phyloP scores from a whole-genome alignment of 2,888 invertebrate species.

The Elmis aenea region DNA sequence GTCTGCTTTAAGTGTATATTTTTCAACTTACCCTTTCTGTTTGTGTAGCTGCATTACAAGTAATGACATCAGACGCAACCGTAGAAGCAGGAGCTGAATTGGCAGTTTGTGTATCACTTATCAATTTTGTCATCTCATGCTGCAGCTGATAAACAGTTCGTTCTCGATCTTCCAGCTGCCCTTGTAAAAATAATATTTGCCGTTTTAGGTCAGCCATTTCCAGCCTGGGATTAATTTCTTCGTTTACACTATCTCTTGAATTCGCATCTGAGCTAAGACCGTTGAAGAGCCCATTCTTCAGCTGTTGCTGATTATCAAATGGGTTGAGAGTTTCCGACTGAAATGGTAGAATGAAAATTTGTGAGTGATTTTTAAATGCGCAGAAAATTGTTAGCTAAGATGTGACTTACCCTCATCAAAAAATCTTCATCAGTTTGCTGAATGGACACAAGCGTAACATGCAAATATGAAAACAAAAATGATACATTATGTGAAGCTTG shows the following conservation, averaged over 20 bases:
- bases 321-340: slow-evolving; percentile 87
- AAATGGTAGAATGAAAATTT: too few species aligned
- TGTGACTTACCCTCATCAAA: slow-evolving; percentile 66
- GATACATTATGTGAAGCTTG: too few species aligned
- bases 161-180: slow-evolving; percentile 84
- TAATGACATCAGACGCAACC: slow-evolving; percentile 50
- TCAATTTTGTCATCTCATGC: slow-evolving; percentile 60
- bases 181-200: slow-evolving; percentile 78
- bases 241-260: slow-evolving; percentile 41
- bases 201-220: slow-evolving; percentile 76
- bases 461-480: slow-evolving; percentile 35
- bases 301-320: slow-evolving; percentile 58
- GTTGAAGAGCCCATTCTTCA: slow-evolving; percentile 63
- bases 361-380: too few species aligned
- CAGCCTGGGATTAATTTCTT: slow-evolving; percentile 49
- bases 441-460: slow-evolving; percentile 38
- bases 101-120: slow-evolving; percentile 44
- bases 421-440: slow-evolving; percentile 63
- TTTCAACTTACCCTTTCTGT: slow-evolving; percentile 75
- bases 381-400: too few species aligned
- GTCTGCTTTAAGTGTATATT: too few species aligned
- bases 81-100: slow-evolving; percentile 45
- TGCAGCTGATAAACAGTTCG: slow-evolving; percentile 75
- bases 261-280: slow-evolving; percentile 49
- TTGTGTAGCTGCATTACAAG: slow-evolving; percentile 79